Conservation (phyloP, 1,140 invertebrate species). For the Steinernema feltiae region DNA sequence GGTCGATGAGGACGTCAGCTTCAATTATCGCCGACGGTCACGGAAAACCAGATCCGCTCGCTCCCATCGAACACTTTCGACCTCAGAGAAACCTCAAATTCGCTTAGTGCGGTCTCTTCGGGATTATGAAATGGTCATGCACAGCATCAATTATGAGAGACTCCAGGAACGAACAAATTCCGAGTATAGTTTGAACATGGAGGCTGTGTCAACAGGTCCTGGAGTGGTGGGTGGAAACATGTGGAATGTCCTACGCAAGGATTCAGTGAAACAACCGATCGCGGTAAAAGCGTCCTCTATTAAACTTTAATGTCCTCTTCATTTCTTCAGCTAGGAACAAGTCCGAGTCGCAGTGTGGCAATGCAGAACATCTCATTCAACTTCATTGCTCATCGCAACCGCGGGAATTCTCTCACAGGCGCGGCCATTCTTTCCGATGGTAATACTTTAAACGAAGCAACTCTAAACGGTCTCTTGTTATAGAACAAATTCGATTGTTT, state of each 20-base stretch:
- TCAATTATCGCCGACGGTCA: no score
- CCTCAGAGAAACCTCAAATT: neutral
- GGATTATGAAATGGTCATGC: neutral
- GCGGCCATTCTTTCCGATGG: neutral
- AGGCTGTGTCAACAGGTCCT: neutral
- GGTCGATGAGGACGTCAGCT: neutral
- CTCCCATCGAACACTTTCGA: neutral
- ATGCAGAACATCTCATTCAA: slow-evolving; percentile 5
- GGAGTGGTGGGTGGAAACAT: slow-evolving; percentile 1
- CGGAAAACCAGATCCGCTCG: neutral
- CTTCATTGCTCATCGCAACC: neutral
- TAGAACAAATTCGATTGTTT: neutral
- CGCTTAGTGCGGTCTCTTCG: neutral
- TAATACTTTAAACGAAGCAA: neutral
- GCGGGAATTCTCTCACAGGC: neutral
- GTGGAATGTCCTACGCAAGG: neutral
- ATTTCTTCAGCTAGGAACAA: neutral
- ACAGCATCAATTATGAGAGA: neutral
- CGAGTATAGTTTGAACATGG: neutral
- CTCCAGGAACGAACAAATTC: neutral
- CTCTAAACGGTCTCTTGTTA: neutral
- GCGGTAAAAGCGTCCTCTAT: no score
- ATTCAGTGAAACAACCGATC: neutral
- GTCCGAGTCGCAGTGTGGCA: neutral
- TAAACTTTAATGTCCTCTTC: neutral